Percentiles rank a stretch among this genome's conserved stretches.
Evolutionary conservation across 1,140 invertebrate species (phyloP).

Genomic region (Bombus picipes): DNA sequence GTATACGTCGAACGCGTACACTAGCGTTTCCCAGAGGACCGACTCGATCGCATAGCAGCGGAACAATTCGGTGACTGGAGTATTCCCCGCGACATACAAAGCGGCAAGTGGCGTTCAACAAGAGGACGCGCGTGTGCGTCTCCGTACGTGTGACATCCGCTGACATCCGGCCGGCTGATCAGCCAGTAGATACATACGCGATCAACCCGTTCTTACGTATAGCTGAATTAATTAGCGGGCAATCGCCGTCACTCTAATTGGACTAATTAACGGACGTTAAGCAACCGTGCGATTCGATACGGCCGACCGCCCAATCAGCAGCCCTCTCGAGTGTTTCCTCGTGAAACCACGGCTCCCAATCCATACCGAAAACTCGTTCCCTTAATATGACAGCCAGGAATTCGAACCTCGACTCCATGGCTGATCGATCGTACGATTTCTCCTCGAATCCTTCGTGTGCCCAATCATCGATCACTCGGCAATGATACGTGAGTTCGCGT

Average conservation of each 20-base stretch:
- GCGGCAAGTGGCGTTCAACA: background rate
- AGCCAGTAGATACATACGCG: conserved; percentile 64
- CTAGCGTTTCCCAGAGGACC: background rate
- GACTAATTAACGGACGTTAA: conserved; percentile 77
- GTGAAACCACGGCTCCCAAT: background rate
- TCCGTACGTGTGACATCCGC: conserved; percentile 31
- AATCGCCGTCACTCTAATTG: conserved; percentile 78
- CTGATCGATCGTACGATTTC: conserved; percentile 30
- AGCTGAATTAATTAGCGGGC: conserved; percentile 76
- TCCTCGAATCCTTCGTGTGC: background rate
- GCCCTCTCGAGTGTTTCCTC: conserved; percentile 17
- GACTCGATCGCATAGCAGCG: background rate
- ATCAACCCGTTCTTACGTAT: conserved; percentile 66
- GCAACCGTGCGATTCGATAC: conserved; percentile 53
- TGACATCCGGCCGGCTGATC: conserved; percentile 55
- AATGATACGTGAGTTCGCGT: conserved; percentile 22
- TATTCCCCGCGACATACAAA: background rate
- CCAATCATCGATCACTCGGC: conserved; percentile 29
- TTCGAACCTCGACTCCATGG: background rate
- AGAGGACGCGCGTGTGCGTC: background rate
- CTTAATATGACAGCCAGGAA: conserved; percentile 48
- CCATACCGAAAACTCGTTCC: conserved; percentile 38
- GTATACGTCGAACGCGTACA: background rate
- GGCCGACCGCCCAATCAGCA: conserved; percentile 22
- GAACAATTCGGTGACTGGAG: background rate